Evolutionary conservation across 2,888 invertebrate species (phyloP).

Genomic region (Smittia sp.): DNA sequence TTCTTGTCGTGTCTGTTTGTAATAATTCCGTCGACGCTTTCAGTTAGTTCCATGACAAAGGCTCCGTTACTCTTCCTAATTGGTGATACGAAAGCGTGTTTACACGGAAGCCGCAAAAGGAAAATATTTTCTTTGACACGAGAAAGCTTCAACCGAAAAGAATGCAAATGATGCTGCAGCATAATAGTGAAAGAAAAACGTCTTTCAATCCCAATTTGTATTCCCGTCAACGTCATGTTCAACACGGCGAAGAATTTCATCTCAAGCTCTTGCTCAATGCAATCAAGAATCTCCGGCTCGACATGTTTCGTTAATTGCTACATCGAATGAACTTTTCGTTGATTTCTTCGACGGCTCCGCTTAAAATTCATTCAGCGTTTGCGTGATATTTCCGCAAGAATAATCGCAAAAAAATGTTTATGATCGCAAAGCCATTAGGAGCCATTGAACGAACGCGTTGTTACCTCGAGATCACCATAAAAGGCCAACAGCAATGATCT

Average conservation of each 20-base stretch:
- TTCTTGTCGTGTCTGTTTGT: too few species aligned
- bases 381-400: not conserved
- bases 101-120: not conserved
- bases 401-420: not conserved
- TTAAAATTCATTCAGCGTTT: constrained; percentile 13
- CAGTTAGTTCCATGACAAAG: not conserved
- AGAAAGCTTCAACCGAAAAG: constrained; percentile 1
- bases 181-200: not conserved
- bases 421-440: not conserved
- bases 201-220: constrained; percentile 12
- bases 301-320: constrained; percentile 8
- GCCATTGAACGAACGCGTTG: not conserved
- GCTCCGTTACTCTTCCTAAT: not conserved
- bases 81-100: constrained; percentile 1
- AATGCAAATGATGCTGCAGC: not conserved
- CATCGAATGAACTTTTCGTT: not conserved
- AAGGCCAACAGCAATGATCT: constrained; percentile 29
- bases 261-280: not conserved
- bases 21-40: too few species aligned
- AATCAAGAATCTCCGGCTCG: not conserved
- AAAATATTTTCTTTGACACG: not conserved
- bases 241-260: constrained; percentile 10
- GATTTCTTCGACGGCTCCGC: not conserved
- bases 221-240: not conserved
- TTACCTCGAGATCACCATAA: constrained; percentile 19